A percentile compares a stretch with the other conserved stretches of the same genome.
phyloP scores from a whole-genome alignment of 1,140 invertebrate species.

The Trichomalopsis sarcophagae region DNA sequence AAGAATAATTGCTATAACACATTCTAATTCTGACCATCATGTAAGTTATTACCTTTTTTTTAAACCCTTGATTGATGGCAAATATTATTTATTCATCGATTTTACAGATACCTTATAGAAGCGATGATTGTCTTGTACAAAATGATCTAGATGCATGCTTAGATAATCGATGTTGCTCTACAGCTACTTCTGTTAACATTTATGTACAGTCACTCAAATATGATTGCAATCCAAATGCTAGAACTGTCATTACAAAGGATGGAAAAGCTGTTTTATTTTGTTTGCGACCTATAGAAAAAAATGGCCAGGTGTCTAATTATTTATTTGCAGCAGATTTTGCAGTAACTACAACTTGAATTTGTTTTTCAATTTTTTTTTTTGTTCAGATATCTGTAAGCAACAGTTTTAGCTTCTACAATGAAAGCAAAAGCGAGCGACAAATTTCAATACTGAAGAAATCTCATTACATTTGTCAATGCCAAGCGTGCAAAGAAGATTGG shows the following conservation, averaged over 20 bases:
- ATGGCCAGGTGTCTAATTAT: slow-evolving; percentile 73
- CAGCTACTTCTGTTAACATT: slow-evolving; percentile 77
- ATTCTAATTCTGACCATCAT: too few species aligned
- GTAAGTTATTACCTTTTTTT: too few species aligned
- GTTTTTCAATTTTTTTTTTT: neutral
- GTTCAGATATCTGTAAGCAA: slow-evolving; percentile 66
- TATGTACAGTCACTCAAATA: slow-evolving; percentile 90
- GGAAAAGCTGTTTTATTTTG: slow-evolving; percentile 75
- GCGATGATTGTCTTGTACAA: too few species aligned
- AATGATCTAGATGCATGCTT: neutral
- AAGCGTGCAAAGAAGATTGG: slow-evolving; percentile 54
- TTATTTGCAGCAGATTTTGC: too few species aligned
- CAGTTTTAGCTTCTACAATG: slow-evolving; percentile 58
- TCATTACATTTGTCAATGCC: slow-evolving; percentile 58
- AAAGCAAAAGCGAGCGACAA: slow-evolving; percentile 44
- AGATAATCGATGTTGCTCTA: neutral
- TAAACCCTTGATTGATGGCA: too few species aligned
- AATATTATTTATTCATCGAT: too few species aligned
- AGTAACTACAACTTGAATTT: too few species aligned
- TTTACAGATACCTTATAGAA: too few species aligned
- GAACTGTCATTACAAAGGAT: slow-evolving; percentile 76
- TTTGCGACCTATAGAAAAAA: slow-evolving; percentile 80
- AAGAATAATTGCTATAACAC: too few species aligned
- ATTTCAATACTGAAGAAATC: slow-evolving; percentile 44
- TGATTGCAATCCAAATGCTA: slow-evolving; percentile 90